Conservation (phyloP, 2,797 vertebrate species). For the Mastacembelus armatus region DNA sequence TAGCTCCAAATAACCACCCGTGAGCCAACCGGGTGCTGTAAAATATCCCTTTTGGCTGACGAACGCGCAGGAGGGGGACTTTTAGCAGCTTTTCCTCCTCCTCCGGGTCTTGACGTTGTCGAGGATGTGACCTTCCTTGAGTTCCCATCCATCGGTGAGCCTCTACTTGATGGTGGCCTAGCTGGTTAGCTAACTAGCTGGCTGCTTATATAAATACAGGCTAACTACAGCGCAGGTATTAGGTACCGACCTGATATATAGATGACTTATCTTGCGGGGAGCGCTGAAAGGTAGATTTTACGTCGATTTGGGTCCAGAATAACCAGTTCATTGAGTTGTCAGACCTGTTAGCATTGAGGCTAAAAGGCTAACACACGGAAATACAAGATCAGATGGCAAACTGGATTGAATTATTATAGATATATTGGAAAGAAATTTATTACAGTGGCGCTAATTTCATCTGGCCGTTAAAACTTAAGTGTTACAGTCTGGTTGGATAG, state of each 20-base stretch:
- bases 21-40: rapidly evolving
- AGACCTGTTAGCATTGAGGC: constrained; percentile 63
- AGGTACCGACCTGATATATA: background rate
- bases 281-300: background rate
- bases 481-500: background rate
- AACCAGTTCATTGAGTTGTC: constrained; percentile 75
- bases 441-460: rapidly evolving
- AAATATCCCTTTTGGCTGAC: background rate
- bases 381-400: constrained; percentile 32
- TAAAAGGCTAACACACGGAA: constrained; percentile 74
- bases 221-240: background rate
- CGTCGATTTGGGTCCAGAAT: constrained; percentile 33
- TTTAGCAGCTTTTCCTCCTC: constrained; percentile 50
- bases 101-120: constrained; percentile 64
- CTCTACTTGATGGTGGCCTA: constrained; percentile 77
- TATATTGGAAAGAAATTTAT: background rate
- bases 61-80: constrained; percentile 28
- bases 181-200: constrained; percentile 71
- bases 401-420: background rate
- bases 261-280: no score
- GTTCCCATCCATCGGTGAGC: constrained; percentile 77
- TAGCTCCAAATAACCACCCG: background rate
- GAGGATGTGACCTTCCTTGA: constrained; percentile 85
- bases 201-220: constrained; percentile 15
- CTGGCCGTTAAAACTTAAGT: rapidly evolving